Base-by-base conservation (phyloP, 2,113 vertebrate species). In the Rousettus leschenaultii region DNA sequence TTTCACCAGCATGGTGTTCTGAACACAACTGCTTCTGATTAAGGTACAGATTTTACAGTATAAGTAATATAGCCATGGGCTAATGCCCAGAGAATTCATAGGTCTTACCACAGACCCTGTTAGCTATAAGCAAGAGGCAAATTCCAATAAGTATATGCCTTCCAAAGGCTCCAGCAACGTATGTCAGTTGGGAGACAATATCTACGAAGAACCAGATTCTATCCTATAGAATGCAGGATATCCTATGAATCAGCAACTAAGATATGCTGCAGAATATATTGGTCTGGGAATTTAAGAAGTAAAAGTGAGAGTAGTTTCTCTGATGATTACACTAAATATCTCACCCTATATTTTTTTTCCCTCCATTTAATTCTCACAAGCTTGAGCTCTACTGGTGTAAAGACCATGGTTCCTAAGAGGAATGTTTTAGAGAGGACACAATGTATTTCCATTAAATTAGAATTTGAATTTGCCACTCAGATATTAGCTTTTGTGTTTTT, bases 281-380 rank as follows among this genome's bases (percentile, higher is more conserved):
- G 2, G 16, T 24, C 7, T 71, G n/a, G 18, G 8, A 86, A 85
- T 35, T 35, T 6, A 59, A 66, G 22, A 15, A 33, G 16, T 90
- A 59, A 79, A 88, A 43, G 22, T 80, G 11, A 66, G 61, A 68
- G 30, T 30, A 9, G 48, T 91, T 93, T 80, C 57, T 93, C 18
- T 79, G 26, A 28, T 59, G 6, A 73, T 57, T 91, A 28, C 43
- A 57, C 14, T 15, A 48, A 33, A 73, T 26, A 21, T 51, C 12
- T 91, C 10, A 48, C 7, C 55, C n/a, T 6, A 57, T 68, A 57
- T 68, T 77, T 87, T 43, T 43, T 89, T 53, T 7, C 24, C 14
- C 38, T 55, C 7, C 10, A 19, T 71, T 83, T 40, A 70, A 53
- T 82, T 53, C 24, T 6, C 33, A 51, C 6, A 80, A 6, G 24